These are phyloP conservation scores for Trichosurus vulpecula DNA, from an alignment of 2,797 vertebrate genomes.

Conservation along the genomic window DNA sequence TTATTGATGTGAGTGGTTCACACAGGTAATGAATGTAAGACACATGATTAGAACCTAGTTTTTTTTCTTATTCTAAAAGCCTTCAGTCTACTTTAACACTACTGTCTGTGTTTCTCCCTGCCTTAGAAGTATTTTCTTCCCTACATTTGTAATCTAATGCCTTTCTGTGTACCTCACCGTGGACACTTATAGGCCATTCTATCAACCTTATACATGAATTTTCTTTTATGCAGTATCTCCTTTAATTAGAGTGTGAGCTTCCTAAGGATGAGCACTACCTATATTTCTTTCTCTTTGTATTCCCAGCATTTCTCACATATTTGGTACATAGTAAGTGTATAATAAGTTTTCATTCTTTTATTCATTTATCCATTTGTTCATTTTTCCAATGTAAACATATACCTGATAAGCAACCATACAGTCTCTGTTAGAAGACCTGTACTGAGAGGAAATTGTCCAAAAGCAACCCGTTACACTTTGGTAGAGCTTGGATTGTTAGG, in stretches of 20 bases:
- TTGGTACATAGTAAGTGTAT: not conserved
- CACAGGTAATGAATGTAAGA: not conserved
- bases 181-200: not conserved
- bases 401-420: not conserved
- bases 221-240: not conserved
- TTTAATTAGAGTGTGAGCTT: not conserved
- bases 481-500: no score
- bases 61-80: not conserved
- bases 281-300: not conserved
- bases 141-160: not conserved
- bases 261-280: not conserved
- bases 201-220: not conserved
- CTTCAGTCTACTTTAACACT: not conserved
- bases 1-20: not conserved
- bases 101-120: not conserved
- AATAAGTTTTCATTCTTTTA: not conserved
- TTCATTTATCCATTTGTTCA: not conserved
- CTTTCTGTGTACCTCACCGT: not conserved
- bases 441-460: not conserved
- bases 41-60: not conserved
- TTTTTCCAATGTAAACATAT: not conserved
- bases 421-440: not conserved
- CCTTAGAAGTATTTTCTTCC: not conserved
- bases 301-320: not conserved
- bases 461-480: not conserved